A percentile compares a stretch with the other conserved stretches of the same genome.
Evolutionary conservation across 2,888 invertebrate genomes (phyloP).

Genomic region (Rhagium mordax): DNA sequence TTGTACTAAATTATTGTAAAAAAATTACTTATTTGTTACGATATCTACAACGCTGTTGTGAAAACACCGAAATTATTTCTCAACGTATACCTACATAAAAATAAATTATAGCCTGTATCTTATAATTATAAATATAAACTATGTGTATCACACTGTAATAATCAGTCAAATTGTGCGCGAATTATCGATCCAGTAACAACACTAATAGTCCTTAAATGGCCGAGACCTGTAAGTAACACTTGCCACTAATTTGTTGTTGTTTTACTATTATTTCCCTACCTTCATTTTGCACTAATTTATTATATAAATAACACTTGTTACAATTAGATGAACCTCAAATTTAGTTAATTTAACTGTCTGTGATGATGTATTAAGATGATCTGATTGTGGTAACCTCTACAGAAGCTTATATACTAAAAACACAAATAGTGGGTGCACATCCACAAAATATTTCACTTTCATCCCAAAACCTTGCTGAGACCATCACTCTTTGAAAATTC

Average conservation of each 20-base stretch:
- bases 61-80: no score
- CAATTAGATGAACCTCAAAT: constrained; percentile 18
- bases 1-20: no score
- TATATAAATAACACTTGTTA: constrained; percentile 25
- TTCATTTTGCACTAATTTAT: constrained; percentile 47
- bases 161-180: background rate
- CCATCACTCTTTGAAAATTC: constrained; percentile 57
- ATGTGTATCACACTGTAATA: background rate
- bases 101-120: background rate
- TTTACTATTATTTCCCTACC: constrained; percentile 41
- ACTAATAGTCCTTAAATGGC: constrained; percentile 1
- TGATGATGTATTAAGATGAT: constrained; percentile 57
- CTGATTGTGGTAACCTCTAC: constrained; percentile 58
- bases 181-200: background rate
- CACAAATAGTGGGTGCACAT: constrained; percentile 63
- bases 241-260: background rate
- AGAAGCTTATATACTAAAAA: constrained; percentile 63
- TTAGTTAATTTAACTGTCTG: constrained; percentile 15
- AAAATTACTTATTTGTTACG: no score
- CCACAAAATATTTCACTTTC: constrained; percentile 65
- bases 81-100: no score
- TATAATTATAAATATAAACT: background rate
- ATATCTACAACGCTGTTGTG: no score
- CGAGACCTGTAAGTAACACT: background rate
- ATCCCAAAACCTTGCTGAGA: constrained; percentile 65